Conservation (phyloP, 2,113 vertebrate genomes). For the Spilogale gracilis region DNA sequence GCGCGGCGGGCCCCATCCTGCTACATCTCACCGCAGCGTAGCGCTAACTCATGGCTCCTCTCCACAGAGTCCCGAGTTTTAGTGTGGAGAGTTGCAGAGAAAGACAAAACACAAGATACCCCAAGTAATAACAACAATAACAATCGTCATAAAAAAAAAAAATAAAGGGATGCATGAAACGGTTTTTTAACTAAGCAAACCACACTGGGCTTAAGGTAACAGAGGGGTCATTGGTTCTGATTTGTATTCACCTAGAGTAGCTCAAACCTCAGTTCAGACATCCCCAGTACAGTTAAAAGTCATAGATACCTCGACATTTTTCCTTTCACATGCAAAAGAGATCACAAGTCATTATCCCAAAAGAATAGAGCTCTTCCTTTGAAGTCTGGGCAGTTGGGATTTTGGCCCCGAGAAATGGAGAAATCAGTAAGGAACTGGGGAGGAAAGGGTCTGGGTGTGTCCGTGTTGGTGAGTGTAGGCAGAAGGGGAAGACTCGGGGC, state of each 20-base stretch:
- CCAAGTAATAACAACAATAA: slow-evolving; percentile 82
- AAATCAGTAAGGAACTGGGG: slow-evolving; percentile 54
- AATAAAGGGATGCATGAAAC: slow-evolving; percentile 82
- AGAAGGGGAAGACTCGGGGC: slow-evolving; percentile 36
- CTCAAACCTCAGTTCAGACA: slow-evolving; percentile 78
- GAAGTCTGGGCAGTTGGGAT: slow-evolving; percentile 76
- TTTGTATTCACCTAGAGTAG: slow-evolving; percentile 59
- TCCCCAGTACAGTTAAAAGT: slow-evolving; percentile 76
- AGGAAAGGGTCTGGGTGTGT: neutral
- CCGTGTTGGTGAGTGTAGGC: slow-evolving; percentile 50
- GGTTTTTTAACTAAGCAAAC: slow-evolving; percentile 82
- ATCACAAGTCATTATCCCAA: slow-evolving; percentile 44
- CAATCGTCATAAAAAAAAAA: slow-evolving; percentile 71
- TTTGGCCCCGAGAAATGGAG: slow-evolving; percentile 78
- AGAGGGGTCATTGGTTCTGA: slow-evolving; percentile 80
- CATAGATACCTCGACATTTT: slow-evolving; percentile 81
- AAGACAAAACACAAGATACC: slow-evolving; percentile 78
- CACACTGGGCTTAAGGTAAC: slow-evolving; percentile 69
- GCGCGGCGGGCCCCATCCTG: slow-evolving; percentile 83
- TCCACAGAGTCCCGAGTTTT: slow-evolving; percentile 88
- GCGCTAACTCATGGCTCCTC: slow-evolving; percentile 94
- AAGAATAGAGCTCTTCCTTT: slow-evolving; percentile 72
- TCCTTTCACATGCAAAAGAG: slow-evolving; percentile 80
- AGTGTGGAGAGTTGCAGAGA: slow-evolving; percentile 92
- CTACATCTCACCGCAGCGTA: slow-evolving; percentile 91